Base-by-base conservation (phyloP, 2,113 vertebrate genomes). In the Corythaixoides concolor region DNA sequence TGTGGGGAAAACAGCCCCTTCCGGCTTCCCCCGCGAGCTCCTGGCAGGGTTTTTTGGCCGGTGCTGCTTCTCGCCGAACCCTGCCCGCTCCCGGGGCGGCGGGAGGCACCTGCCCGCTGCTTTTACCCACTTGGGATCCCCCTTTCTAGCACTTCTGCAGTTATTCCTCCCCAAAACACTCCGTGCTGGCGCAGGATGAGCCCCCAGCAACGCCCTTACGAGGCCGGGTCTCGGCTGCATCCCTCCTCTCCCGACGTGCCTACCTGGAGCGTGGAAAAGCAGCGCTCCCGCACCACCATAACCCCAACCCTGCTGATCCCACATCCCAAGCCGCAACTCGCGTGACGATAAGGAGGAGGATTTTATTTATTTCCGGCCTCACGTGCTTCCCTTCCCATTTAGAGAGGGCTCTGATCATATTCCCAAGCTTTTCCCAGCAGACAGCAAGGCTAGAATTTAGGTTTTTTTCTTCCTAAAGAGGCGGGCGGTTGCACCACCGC, bases 201-300 rank as follows among this genome's bases (percentile, higher is more conserved):
- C 27, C 56, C 47, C 21, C 37, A 8, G 37, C 1, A 3, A 30
- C 9, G 2, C 0, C 0, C 13, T 69, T 19, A 3, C 41, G 6
- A 7, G 10, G 18, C 15, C 3, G 6, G 16, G 33, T 20, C 35
- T 39, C 12, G 1, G 2, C 49, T 7, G 10, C 50, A 1, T 19
- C 62, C 69, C 62, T 7, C 30, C 27, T 12, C 45, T 14, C 60
- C 17, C 22, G 28, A 5, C 17, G 12, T 15, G 9, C 30, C 2
- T 1, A 8, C 14, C 8, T 1, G 19, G 11, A 6, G 20, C 2
- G 8, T 6, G 6, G 5, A 12, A 47, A 15, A 22, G 11, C 55
- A 18, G 27, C 56, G 12, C 9, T 12, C 33, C 6, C 8, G 0
- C 0, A 5, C 24, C 73, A 4, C 14, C 39, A 33, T 21, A 3